phyloP scores from a whole-genome alignment of 2,113 vertebrate species.

The Pedetes capensis region DNA sequence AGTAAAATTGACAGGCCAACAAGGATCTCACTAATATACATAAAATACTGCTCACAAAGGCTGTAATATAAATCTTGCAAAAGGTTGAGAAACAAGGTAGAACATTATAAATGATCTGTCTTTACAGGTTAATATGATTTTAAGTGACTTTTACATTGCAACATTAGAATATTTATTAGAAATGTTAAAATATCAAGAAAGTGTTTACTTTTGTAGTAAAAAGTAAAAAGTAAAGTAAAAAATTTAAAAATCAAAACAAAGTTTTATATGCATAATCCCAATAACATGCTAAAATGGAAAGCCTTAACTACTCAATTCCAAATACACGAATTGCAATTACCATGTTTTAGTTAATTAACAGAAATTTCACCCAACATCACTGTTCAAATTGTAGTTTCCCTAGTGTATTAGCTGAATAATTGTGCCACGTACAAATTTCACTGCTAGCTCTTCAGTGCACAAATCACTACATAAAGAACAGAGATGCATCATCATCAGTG shows the following conservation, averaged over 20 bases:
- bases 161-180: not conserved
- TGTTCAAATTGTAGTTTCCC: not conserved
- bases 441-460: not conserved
- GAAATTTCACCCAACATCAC: not conserved
- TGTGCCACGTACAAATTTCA: not conserved
- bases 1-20: not conserved
- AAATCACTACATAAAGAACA: not conserved
- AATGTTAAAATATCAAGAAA: not conserved
- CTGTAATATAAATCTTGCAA: not conserved
- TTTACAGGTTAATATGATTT: not conserved
- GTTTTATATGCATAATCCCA: not conserved
- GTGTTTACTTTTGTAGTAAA: not conserved
- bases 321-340: not conserved
- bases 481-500: not conserved
- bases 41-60: not conserved
- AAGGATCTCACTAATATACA: not conserved
- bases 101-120: not conserved
- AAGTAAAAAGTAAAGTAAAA: too few species aligned
- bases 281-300: not conserved
- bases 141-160: not conserved
- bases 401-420: not conserved
- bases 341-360: not conserved
- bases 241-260: not conserved
- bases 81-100: not conserved
- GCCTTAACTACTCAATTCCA: fast-evolving